Evolutionary conservation across 2,888 invertebrate species (phyloP), one percentile per base, ranked within the genome.

Genomic region (Morpho helenor): DNA sequence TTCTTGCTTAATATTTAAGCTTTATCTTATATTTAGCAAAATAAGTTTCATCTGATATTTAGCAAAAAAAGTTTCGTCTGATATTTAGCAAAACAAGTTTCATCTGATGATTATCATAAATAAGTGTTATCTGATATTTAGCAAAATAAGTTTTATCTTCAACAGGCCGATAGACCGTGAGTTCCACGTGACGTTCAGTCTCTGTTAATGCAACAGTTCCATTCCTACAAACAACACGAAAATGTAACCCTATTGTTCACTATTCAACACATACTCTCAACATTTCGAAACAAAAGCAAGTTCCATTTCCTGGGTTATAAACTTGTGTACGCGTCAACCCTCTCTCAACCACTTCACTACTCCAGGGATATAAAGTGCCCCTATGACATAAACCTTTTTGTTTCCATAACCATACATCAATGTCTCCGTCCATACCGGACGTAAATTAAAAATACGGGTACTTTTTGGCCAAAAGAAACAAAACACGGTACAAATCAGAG

Each of bases 401-500:
- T 57, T 60, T 57, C 49, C 49, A 52, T 52, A 60, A 44, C 60
- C 63, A 63, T 63, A 50, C 55, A 56, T 63, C 63, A 63, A 63
- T 51, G 63, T 63, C 62, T 49, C 22, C 47, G 58, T 48, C 40
- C 52, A 46, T 16, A 47, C 39, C 44, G 58, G 53, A 56, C 58
- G 51, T 48, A 58, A 58, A 58, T 56, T 50, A 53, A 53, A 53
- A 53, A 53, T 53, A 53, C 53, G 53, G 46, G 40, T 46, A 53
- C 53, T 53, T 49, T 52, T 56, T 46, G 43, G 44, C 22, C 31
- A 49, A 52, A 49, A 72, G 75, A 71, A 80, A 80, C 76, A 80
- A 79, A 80, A 78, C 77, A 71, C 66, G 71, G 67, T 61, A 78
- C 82, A 82, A 83, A 82, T 82, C 80, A 80, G 72, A 70, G 65